These are phyloP conservation scores for Andrena minutula DNA, from an alignment of 2,888 invertebrate species.

Conservation along the genomic window DNA sequence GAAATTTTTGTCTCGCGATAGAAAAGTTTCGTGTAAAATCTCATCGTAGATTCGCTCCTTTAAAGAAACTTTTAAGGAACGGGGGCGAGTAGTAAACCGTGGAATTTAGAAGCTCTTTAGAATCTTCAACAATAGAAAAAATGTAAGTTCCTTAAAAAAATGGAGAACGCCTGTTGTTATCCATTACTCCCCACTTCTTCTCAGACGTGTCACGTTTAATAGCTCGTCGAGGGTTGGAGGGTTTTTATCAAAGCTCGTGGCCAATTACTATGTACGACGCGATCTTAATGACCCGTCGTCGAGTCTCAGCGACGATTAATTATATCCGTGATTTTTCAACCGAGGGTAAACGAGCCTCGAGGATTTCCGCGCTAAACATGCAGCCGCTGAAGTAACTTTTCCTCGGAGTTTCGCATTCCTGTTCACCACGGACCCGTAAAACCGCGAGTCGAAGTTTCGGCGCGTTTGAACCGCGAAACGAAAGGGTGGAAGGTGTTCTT, in stretches of 20 bases:
- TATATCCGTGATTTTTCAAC: conserved; percentile 15
- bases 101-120: too few relatives aligned
- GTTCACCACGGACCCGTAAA: background rate
- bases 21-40: too few relatives aligned
- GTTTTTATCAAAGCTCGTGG: conserved; percentile 8
- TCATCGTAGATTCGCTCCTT: too few relatives aligned
- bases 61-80: too few relatives aligned
- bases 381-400: conserved; percentile 6
- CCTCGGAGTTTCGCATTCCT: background rate
- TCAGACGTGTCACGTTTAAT: background rate
- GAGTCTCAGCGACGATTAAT: conserved; percentile 15
- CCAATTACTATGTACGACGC: conserved; percentile 13
- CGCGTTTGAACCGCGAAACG: background rate
- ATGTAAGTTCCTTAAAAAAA: background rate
- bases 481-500: background rate
- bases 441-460: conserved; percentile 10
- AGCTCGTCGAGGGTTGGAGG: background rate
- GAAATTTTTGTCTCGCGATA: too few relatives aligned
- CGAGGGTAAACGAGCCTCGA: conserved; percentile 6
- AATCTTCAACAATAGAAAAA: background rate
- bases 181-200: background rate
- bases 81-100: too few relatives aligned
- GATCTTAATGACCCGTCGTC: conserved; percentile 18
- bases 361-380: conserved; percentile 11
- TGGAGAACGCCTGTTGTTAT: background rate